Conservation (phyloP, 2,113 vertebrate genomes). For the Marmota monax region DNA sequence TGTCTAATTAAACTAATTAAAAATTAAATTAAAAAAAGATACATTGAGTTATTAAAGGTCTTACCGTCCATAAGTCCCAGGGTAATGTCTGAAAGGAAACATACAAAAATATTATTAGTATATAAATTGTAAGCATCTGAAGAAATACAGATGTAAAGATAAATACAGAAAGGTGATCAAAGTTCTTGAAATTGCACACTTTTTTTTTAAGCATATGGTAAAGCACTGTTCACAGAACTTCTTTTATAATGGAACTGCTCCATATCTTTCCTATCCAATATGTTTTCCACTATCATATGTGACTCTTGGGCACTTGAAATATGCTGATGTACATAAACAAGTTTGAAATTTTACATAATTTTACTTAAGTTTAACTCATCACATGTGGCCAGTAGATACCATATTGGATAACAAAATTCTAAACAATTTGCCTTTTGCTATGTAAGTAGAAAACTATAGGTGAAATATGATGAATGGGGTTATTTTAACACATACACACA, state of each 20-base stretch:
- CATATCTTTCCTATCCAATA: not conserved
- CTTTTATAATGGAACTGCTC: not conserved
- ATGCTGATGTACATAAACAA: not conserved
- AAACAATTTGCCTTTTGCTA: not conserved
- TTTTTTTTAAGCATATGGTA: not conserved
- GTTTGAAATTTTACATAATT: not conserved
- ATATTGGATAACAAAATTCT: not conserved
- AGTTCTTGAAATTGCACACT: not conserved
- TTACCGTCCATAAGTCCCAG: slow-evolving; percentile 99
- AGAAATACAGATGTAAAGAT: not conserved
- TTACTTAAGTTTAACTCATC: not conserved
- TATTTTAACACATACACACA: not conserved
- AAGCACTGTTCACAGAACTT: not conserved
- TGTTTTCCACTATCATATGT: not conserved
- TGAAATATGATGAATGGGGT: not conserved
- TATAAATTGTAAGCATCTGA: not conserved
- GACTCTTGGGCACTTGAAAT: not conserved
- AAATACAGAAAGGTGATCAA: not conserved
- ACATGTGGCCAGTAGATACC: not conserved
- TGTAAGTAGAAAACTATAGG: not conserved
- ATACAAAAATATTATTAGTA: slow-evolving; percentile 70
- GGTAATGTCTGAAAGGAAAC: slow-evolving; percentile 92
- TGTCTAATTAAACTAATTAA: too few relatives aligned
- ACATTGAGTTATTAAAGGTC: slow-evolving; percentile 68
- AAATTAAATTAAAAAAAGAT: not conserved